Evolutionary conservation across 2,797 vertebrate genomes (phyloP).

Genomic region (Squalus acanthias): DNA sequence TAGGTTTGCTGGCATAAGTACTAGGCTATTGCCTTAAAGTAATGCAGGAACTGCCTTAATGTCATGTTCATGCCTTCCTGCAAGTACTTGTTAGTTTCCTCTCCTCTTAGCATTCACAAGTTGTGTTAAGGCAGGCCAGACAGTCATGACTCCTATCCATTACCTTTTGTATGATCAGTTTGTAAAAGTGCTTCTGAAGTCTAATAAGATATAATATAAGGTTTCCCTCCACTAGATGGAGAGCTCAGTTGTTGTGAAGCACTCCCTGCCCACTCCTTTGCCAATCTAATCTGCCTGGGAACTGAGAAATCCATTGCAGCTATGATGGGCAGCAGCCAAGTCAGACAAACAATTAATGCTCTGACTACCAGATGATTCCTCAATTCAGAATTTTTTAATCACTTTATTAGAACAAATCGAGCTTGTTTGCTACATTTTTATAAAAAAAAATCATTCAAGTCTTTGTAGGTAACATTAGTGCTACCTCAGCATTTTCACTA

Average conservation of each 20-base stretch:
- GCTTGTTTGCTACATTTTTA: too few relatives aligned
- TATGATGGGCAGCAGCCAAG: neutral
- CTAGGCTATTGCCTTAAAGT: too few relatives aligned
- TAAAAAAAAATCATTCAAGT: too few relatives aligned
- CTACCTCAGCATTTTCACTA: neutral
- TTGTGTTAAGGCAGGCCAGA: neutral
- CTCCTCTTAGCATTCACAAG: too few relatives aligned
- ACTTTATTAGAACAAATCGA: too few relatives aligned
- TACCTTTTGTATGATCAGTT: neutral
- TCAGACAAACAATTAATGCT: neutral
- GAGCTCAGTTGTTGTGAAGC: neutral
- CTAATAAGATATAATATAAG: neutral
- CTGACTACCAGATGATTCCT: neutral
- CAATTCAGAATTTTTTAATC: too few relatives aligned
- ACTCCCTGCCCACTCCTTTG: neutral
- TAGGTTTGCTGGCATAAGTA: neutral
- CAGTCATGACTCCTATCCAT: neutral
- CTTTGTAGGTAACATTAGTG: too few relatives aligned
- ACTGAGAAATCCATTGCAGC: neutral
- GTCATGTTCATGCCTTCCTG: neutral
- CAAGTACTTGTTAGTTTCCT: neutral
- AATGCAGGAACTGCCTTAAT: neutral
- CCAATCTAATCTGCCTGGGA: neutral
- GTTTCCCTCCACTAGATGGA: neutral
- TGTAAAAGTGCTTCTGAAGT: neutral